Evolutionary conservation across 2,888 invertebrate genomes (phyloP).

Genomic region (Dicycla oo): DNA sequence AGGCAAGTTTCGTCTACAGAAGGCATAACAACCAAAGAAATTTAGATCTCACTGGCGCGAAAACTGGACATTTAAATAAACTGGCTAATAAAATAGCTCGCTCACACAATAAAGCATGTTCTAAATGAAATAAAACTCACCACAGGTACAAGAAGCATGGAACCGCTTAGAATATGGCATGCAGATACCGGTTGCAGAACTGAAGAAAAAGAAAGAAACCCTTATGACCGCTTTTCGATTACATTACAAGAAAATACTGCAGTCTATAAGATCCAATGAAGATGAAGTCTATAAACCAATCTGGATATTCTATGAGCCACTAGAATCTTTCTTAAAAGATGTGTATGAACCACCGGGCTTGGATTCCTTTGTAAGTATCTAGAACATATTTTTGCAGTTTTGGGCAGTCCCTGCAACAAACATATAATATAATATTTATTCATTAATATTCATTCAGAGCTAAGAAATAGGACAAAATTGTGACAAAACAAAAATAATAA

Average conservation of each 20-base stretch:
- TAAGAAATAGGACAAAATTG: neutral
- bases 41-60: neutral
- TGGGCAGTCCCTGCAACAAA: neutral
- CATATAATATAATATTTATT: too few relatives aligned
- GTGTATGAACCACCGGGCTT: slow-evolving; percentile 28
- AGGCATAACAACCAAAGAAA: neutral
- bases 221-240: slow-evolving; percentile 53
- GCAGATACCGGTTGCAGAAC: slow-evolving; percentile 47
- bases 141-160: slow-evolving; percentile 56
- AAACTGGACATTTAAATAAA: neutral
- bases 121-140: neutral
- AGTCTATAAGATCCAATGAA: slow-evolving; percentile 33
- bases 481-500: neutral
- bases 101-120: neutral
- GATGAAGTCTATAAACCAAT: slow-evolving; percentile 53
- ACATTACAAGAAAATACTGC: slow-evolving; percentile 50
- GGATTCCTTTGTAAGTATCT: slow-evolving; percentile 31
- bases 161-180: slow-evolving; percentile 45
- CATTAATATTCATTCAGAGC: too few relatives aligned
- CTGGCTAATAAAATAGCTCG: neutral
- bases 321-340: slow-evolving; percentile 48
- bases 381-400: neutral
- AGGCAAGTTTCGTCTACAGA: neutral
- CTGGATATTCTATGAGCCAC: slow-evolving; percentile 53
- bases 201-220: slow-evolving; percentile 57